A percentile compares a stretch with the other conserved stretches of the same genome.
Evolutionary conservation across 2,888 invertebrate species (phyloP).

Genomic region (Myopa tessellatipennis): DNA sequence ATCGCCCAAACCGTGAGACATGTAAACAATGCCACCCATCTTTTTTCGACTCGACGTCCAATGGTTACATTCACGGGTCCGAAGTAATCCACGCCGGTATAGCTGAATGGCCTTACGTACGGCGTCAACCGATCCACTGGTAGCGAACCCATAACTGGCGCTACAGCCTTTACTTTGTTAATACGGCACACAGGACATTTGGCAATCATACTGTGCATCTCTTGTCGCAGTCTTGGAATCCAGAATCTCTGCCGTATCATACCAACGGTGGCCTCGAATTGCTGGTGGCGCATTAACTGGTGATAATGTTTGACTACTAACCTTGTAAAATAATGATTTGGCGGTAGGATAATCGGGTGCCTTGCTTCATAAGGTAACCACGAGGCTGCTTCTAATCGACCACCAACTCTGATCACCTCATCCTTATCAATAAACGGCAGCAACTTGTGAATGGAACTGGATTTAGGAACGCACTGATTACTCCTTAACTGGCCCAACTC

Average conservation of each 20-base stretch:
- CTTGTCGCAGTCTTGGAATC: constrained; percentile 24
- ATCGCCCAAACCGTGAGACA: no score
- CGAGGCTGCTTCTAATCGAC: constrained; percentile 31
- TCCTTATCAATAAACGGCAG: no score
- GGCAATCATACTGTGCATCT: constrained; percentile 14
- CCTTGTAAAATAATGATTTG: constrained; percentile 17
- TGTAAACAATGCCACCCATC: no score
- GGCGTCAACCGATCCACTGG: constrained; percentile 45
- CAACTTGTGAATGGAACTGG: no score
- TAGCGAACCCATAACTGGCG: constrained; percentile 46
- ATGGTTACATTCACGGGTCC: no score
- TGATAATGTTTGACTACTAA: constrained; percentile 24
- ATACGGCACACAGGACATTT: constrained; percentile 37
- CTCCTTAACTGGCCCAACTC: constrained; percentile 21
- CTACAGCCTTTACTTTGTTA: constrained; percentile 23
- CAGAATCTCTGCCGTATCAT: constrained; percentile 35
- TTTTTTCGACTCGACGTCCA: no score
- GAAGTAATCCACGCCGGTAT: constrained; percentile 47
- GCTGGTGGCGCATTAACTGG: constrained; percentile 34
- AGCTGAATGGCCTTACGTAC: constrained; percentile 45
- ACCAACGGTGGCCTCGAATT: constrained; percentile 29
- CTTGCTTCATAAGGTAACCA: constrained; percentile 27
- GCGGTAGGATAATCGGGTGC: constrained; percentile 33
- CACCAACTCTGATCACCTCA: constrained; percentile 28
- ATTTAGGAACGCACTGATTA: background rate